These are phyloP conservation scores for Frankliniella fusca DNA, from an alignment of 2,888 invertebrate species.

Conservation along the genomic window DNA sequence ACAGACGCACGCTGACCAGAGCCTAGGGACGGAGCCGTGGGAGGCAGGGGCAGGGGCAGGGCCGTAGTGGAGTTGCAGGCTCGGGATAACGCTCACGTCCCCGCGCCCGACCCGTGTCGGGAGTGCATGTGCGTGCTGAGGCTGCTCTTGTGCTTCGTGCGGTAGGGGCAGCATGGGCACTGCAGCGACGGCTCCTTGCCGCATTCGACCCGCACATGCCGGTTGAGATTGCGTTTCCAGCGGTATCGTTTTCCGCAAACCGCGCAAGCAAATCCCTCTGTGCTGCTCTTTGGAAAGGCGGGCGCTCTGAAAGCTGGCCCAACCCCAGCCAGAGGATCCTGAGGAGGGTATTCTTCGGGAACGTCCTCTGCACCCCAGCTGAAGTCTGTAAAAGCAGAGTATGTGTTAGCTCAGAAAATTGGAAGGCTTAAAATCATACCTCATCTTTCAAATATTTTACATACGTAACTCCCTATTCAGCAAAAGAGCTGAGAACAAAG, in stretches of 20 bases:
- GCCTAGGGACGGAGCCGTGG: background rate
- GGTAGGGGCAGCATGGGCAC: slow-evolving; percentile 42
- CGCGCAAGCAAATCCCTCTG: slow-evolving; percentile 56
- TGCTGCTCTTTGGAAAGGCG: background rate
- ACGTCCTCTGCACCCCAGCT: no score
- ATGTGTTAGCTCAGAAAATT: no score
- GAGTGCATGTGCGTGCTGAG: slow-evolving; percentile 72
- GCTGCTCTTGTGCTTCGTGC: slow-evolving; percentile 73
- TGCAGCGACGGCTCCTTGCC: slow-evolving; percentile 44
- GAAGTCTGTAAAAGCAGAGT: no score
- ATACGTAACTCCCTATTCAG: background rate
- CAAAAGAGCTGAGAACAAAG: background rate
- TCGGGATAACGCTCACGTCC: background rate
- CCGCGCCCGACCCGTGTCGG: no score
- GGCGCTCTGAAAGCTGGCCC: no score
- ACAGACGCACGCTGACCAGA: background rate
- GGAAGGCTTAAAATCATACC: no score
- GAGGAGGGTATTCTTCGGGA: no score
- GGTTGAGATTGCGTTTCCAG: slow-evolving; percentile 36
- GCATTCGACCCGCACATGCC: slow-evolving; percentile 43
- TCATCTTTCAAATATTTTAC: no score
- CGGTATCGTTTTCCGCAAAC: slow-evolving; percentile 43
- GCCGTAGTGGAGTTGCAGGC: background rate
- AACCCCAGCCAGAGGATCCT: no score
- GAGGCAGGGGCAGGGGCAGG: no score